phyloP scores from a whole-genome alignment of 2,888 invertebrate species.

The Campaea margaritaria region DNA sequence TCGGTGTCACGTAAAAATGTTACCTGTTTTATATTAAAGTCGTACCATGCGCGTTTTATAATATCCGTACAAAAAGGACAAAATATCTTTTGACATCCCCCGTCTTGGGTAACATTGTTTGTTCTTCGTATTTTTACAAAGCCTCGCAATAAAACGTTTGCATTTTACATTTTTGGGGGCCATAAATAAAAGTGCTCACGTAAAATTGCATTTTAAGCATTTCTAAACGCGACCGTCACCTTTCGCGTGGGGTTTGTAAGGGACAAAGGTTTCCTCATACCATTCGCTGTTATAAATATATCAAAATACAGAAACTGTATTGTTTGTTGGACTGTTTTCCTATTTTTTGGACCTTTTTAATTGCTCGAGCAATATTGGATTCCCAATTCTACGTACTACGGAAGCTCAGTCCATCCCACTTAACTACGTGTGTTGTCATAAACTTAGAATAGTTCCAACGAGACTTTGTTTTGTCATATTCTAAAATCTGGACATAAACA shows the following conservation, averaged over 20 bases:
- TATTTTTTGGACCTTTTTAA: no score
- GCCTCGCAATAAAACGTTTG: constrained; percentile 82
- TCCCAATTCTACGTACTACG: no score
- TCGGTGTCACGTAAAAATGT: constrained; percentile 25
- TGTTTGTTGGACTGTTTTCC: no score
- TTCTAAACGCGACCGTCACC: constrained; percentile 76
- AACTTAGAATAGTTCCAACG: no score
- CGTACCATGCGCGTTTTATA: constrained; percentile 8
- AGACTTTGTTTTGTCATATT: constrained; percentile 23
- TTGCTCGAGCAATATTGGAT: no score
- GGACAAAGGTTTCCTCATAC: constrained; percentile 32
- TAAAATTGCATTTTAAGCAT: constrained; percentile 85
- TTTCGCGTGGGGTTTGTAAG: constrained; percentile 53
- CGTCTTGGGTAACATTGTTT: constrained; percentile 79
- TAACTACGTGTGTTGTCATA: no score
- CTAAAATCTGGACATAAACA: constrained; percentile 60
- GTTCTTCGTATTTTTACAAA: constrained; percentile 81
- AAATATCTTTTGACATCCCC: constrained; percentile 76
- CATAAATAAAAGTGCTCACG: constrained; percentile 79
- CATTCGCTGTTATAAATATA: constrained; percentile 2
- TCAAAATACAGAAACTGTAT: no score
- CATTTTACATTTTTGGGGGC: constrained; percentile 81
- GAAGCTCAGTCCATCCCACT: no score
- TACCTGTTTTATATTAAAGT: constrained; percentile 29
- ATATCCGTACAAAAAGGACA: constrained; percentile 16